Conservation (phyloP, 2,113 vertebrate species). For the Lates calcarifer region DNA sequence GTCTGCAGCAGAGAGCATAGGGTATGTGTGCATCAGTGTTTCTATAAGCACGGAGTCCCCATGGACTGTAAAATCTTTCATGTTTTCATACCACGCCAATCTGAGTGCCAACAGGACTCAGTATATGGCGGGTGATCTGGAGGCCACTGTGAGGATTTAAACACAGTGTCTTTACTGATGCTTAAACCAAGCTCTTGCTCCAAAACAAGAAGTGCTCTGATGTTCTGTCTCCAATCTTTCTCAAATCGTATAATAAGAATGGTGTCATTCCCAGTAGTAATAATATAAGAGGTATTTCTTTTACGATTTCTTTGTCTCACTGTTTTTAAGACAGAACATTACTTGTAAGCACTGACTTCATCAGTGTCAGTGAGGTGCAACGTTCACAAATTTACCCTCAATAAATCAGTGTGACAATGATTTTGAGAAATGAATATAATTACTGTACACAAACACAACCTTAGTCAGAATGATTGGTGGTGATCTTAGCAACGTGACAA, state of each 20-base stretch:
- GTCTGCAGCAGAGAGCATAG: slow-evolving; percentile 15
- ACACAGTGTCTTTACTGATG: not conserved
- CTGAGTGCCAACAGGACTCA: slow-evolving; percentile 15
- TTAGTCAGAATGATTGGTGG: slow-evolving; percentile 21
- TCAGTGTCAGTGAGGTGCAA: slow-evolving; percentile 14
- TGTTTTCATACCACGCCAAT: slow-evolving; percentile 47
- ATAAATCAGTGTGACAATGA: slow-evolving; percentile 12
- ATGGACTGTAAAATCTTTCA: slow-evolving; percentile 50
- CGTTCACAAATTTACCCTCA: not conserved
- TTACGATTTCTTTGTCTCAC: too few relatives aligned
- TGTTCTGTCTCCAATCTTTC: not conserved
- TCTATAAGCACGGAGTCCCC: not conserved
- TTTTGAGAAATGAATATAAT: slow-evolving; percentile 47
- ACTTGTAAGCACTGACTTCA: slow-evolving; percentile 13
- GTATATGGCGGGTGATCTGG: not conserved
- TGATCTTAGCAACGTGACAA: not conserved
- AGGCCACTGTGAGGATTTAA: not conserved
- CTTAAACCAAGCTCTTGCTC: not conserved
- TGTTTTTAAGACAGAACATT: not conserved
- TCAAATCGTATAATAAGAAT: not conserved
- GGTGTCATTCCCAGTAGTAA: not conserved
- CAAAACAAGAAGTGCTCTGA: not conserved
- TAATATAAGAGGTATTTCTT: not conserved
- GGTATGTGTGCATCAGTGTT: not conserved
- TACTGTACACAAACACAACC: slow-evolving; percentile 13